Conservation (phyloP, 2,113 vertebrate genomes). For the Callaeas wilsoni region DNA sequence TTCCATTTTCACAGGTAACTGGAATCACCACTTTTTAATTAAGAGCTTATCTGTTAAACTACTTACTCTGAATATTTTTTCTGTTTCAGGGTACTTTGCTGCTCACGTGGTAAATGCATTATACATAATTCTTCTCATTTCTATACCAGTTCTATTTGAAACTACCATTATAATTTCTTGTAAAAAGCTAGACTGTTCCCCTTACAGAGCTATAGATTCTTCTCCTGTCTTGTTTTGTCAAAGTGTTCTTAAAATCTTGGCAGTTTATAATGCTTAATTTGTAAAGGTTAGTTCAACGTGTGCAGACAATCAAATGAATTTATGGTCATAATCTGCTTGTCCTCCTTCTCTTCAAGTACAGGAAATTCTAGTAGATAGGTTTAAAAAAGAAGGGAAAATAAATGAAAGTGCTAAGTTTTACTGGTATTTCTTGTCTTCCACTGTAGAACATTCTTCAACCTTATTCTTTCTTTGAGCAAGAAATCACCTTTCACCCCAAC, state of each 20-base stretch:
- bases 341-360: neutral
- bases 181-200: neutral
- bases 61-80: conserved; percentile 8
- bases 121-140: neutral
- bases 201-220: neutral
- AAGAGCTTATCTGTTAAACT: conserved; percentile 51
- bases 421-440: neutral
- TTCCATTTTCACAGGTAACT: conserved; percentile 33
- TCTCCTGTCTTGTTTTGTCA: neutral
- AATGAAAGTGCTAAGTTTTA: neutral
- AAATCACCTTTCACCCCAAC: neutral
- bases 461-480: neutral
- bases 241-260: neutral
- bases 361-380: neutral
- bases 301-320: neutral
- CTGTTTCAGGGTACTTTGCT: conserved; percentile 7
- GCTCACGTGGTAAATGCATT: neutral
- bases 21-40: conserved; percentile 51
- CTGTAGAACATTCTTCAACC: neutral
- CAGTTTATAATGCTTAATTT: neutral
- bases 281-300: neutral
- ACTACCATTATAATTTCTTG: neutral
- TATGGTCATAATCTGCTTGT: neutral
- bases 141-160: neutral
- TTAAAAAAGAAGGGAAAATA: neutral